Evolutionary conservation across 2,888 invertebrate genomes (phyloP).

Genomic region (Xanthia icteritia): DNA sequence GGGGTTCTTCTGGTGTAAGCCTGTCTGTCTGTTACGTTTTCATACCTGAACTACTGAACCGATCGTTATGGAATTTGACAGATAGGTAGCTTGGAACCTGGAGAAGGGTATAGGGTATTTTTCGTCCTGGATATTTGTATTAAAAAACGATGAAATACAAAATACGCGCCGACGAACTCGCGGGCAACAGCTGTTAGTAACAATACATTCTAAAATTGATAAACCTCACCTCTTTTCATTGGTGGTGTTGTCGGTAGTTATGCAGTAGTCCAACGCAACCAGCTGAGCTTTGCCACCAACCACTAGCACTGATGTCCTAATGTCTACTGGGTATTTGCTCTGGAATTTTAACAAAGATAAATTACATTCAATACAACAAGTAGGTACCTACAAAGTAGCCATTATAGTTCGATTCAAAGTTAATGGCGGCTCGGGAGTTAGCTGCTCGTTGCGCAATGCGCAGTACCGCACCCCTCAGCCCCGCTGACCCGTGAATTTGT

Average conservation of each 20-base stretch:
- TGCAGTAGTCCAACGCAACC: constrained; percentile 95
- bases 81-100: neutral
- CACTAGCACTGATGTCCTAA: constrained; percentile 95
- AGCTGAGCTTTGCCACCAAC: constrained; percentile 94
- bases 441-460: too few species aligned
- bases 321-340: constrained; percentile 95
- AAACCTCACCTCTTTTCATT: constrained; percentile 78
- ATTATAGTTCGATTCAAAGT: too few species aligned
- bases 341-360: constrained; percentile 78
- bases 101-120: neutral
- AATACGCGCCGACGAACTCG: neutral
- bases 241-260: constrained; percentile 81
- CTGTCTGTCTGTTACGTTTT: too few species aligned
- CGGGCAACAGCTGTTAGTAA: too few species aligned
- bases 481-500: too few species aligned
- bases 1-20: neutral
- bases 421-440: too few species aligned
- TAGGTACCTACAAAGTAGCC: neutral
- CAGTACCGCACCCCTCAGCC: too few species aligned
- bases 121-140: neutral
- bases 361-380: neutral
- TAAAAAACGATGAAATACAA: too few species aligned
- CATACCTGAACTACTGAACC: too few species aligned
- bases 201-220: neutral
- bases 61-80: neutral